Conservation (phyloP, 2,888 invertebrate species). For the Pomacea canaliculata region DNA sequence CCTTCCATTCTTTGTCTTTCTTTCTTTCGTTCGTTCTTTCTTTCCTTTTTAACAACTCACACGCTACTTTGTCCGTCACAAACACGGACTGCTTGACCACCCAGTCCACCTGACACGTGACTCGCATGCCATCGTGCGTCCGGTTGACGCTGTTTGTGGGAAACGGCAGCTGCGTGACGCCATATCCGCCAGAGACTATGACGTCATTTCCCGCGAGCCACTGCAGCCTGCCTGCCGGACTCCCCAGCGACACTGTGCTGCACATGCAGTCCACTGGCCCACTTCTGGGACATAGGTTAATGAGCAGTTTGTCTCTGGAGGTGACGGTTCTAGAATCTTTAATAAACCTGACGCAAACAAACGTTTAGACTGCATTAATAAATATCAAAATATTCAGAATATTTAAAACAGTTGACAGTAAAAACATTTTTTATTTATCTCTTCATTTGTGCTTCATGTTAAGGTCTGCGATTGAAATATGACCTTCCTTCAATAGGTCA, state of each 20-base stretch:
- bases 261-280: neutral
- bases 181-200: slow-evolving; percentile 1
- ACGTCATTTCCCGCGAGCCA: slow-evolving; percentile 3
- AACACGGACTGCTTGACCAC: neutral
- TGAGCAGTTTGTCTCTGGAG: neutral
- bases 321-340: neutral
- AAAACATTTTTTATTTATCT: too few species aligned
- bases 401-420: too few species aligned
- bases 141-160: neutral
- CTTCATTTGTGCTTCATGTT: too few species aligned
- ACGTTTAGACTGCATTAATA: too few species aligned
- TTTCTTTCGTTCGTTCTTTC: too few species aligned
- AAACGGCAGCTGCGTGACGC: neutral
- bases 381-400: too few species aligned
- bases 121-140: neutral
- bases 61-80: neutral
- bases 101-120: slow-evolving; percentile 17
- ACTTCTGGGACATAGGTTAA: slow-evolving; percentile 1
- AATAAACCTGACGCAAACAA: too few species aligned
- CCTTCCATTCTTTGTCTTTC: too few species aligned
- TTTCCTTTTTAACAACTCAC: neutral
- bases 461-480: too few species aligned
- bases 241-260: neutral
- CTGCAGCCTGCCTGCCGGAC: slow-evolving; percentile 8
- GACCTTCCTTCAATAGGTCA: too few species aligned